Evolutionary conservation across 2,113 vertebrate genomes (phyloP), one percentile per base, ranked within the genome.

Genomic region (Rostratula benghalensis): DNA sequence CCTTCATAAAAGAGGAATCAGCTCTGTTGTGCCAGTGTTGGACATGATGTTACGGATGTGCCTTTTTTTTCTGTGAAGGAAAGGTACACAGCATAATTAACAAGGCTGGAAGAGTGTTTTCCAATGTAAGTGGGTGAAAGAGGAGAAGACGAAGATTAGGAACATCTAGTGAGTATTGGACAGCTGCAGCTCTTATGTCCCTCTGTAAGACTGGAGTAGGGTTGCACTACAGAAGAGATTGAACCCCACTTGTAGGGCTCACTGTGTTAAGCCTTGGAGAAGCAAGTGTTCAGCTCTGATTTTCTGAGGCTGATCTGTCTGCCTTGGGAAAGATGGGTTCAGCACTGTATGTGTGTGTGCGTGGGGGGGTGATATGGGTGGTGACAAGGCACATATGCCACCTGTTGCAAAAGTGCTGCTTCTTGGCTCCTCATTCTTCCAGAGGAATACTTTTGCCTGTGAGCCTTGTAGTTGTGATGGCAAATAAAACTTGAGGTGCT

Each of bases 391-490:
- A 89, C 21, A 53, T 46, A 95, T 95, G 83, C 48, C 71, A 95
- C 74, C 70, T 48, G 19, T 94, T 97, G 51, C 89, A 96, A 95
- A 54, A 87, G 76, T 94, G 76, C 35, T 76, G 81, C 65, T 89
- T 91, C 80, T 96, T 96, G 95, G 69, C 84, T 92, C 46, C 73
- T 96, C 70, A 19, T 77, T 95, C 82, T 89, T 67, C 83, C 13
- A 25, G 63, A 92, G 51, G 59, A 94, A 90, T 80, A 45, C 83
- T 91, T 97, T 88, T 69, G 69, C 54, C 73, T 92, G n/a, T 73
- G 74, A 90, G 73, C 43, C 94, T 95, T 78, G 81, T 93, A 30
- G 87, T 75, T 95, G 57, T 93, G 81, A 92, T 65, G 74, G 68
- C 63, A 45, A 83, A 9, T 87, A 57, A 94, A 95, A 45, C 68